Conservation (phyloP, 2,888 invertebrate species). For the Papilio demoleus region DNA sequence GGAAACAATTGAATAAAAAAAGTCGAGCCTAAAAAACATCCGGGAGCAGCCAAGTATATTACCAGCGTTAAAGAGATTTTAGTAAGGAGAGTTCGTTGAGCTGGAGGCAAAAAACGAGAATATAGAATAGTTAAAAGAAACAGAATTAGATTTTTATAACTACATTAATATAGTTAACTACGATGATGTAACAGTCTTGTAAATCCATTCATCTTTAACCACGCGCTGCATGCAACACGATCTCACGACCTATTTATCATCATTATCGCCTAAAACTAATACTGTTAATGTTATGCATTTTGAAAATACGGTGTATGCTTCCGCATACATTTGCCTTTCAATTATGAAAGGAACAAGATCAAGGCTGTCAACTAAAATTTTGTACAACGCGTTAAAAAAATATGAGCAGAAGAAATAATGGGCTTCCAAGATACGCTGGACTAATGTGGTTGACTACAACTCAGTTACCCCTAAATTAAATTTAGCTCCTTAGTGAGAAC, state of each 20-base stretch:
- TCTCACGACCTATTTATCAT: conserved; percentile 21
- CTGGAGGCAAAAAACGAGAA: no score
- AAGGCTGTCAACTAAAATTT: not conserved
- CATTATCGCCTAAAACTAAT: conserved; percentile 7
- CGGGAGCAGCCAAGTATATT: no score
- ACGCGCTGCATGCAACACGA: conserved; percentile 27
- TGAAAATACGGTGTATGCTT: not conserved
- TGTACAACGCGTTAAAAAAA: not conserved
- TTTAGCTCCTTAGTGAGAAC: no score
- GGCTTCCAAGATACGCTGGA: no score
- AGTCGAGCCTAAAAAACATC: no score
- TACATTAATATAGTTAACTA: not conserved
- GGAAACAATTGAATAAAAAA: no score
- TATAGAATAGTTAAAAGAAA: no score
- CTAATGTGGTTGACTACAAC: no score
- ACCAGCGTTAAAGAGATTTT: no score
- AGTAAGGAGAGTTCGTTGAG: no score
- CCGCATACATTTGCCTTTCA: not conserved
- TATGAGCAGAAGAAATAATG: not conserved
- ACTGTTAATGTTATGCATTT: not conserved
- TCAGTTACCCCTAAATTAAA: no score
- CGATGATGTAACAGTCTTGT: not conserved
- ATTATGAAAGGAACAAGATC: not conserved
- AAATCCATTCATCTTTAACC: not conserved
- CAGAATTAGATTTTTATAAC: not conserved